Evolutionary conservation across 37 sponge, comb jelly and placozoan genomes (phyloP), one percentile per base, ranked within the genome.

Genomic region (Petrosia ficiformis): DNA sequence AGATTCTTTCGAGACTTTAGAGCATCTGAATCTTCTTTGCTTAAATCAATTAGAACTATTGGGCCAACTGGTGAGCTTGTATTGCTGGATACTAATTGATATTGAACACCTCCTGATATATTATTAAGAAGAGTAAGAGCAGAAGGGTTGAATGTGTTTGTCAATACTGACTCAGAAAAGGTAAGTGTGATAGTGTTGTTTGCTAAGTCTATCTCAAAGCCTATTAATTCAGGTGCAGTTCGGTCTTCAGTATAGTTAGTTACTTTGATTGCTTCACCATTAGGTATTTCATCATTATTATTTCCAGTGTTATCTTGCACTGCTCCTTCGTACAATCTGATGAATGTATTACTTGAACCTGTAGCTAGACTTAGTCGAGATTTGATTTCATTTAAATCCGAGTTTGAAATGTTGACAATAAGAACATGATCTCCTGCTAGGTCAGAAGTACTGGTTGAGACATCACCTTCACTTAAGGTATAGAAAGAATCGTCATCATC

Each of bases 101-200:
- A 79, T 19, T 61, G 69, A 1, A 72, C 63, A 1, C 30, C 80
- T 54, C 35, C 57, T 29, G 67, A 28, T 24, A 34, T 58, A 34
- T 43, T 59, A 37, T 28, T 70, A 2, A 59, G 67, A 2, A 95
- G 54, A 39, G 83, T 80, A 35, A 95, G 80, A 21, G 41, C 77
- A 26, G 74, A 71, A 1, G 77, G 42, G 57, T 89, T 89, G 35
- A 95, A 83, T 30, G 66, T 56, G n/a, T 73, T 70, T 14, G 87
- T 35, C 1, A 82, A 77, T 24, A 95, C 84, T 75, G 96, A 88
- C 48, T 95, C 96, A 36, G 87, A 80, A 75, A 95, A 95, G 1
- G 84, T 82, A 11, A 95, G 67, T 28, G 84, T 57, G 29, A 95
- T 54, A 26, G 74, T 86, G 70, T 92, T 67, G 43, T 70, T 71